phyloP scores from a whole-genome alignment of 2,888 invertebrate genomes.

The Melanophora roralis region DNA sequence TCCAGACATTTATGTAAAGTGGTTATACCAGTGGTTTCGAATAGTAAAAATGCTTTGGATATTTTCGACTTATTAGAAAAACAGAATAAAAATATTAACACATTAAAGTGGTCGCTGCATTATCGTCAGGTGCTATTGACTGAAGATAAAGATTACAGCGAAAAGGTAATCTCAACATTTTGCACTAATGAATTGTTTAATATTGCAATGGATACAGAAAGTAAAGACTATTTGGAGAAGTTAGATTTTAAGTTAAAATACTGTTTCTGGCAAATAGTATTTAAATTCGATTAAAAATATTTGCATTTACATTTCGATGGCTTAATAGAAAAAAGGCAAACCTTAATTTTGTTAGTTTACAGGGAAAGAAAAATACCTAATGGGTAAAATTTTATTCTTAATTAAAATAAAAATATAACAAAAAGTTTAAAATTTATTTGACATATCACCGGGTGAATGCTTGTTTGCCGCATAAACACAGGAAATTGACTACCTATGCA shows the following conservation, averaged over 20 bases:
- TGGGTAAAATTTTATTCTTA: too few species aligned
- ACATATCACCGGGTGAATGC: too few species aligned
- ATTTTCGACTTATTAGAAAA: slow-evolving; percentile 54
- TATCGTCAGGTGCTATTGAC: slow-evolving; percentile 16
- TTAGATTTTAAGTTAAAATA: slow-evolving; percentile 55
- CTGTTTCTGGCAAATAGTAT: slow-evolving; percentile 60
- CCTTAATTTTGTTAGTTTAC: too few species aligned
- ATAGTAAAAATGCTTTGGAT: slow-evolving; percentile 40
- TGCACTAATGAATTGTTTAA: slow-evolving; percentile 52
- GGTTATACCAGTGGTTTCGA: slow-evolving; percentile 48
- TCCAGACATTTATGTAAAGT: slow-evolving; percentile 31
- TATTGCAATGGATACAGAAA: slow-evolving; percentile 42
- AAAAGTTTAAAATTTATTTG: too few species aligned
- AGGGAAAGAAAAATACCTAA: too few species aligned
- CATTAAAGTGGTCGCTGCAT: slow-evolving; percentile 43
- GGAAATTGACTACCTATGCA: too few species aligned
- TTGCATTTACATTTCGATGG: too few species aligned
- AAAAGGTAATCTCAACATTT: slow-evolving; percentile 42
- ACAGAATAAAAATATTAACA: slow-evolving; percentile 49
- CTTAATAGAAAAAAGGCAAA: too few species aligned
- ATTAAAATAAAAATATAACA: too few species aligned
- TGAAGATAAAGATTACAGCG: slow-evolving; percentile 26
- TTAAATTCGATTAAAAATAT: slow-evolving; percentile 43
- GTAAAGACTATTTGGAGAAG: slow-evolving; percentile 31
- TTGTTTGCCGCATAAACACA: too few species aligned